Percentiles rank a stretch among this genome's conserved stretches.
These are phyloP conservation scores for Pandemis heparana DNA, from an alignment of 2,888 invertebrate genomes.

Conservation along the genomic window DNA sequence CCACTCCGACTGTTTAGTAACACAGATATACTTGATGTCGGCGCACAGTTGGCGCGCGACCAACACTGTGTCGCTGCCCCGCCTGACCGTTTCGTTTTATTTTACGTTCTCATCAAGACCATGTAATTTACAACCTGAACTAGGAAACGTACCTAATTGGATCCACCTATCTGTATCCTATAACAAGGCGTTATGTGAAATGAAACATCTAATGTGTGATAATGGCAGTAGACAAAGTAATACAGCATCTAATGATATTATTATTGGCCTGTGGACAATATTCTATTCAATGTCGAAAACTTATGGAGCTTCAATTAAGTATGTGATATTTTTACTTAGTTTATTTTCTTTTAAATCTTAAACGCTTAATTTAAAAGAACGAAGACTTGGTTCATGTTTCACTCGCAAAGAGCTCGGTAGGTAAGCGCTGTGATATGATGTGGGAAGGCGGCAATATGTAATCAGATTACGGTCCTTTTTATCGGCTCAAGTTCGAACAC, in stretches of 20 bases:
- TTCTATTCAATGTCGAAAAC: no score
- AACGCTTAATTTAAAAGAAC: neutral
- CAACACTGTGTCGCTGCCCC: slow-evolving; percentile 73
- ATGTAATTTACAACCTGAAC: slow-evolving; percentile 61
- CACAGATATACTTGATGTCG: slow-evolving; percentile 41
- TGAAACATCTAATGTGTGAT: slow-evolving; percentile 20
- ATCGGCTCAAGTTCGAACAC: slow-evolving; percentile 17
- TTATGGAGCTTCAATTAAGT: no score
- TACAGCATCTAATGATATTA: neutral
- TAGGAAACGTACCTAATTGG: slow-evolving; percentile 50
- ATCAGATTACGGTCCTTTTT: slow-evolving; percentile 16
- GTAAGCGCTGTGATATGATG: neutral
- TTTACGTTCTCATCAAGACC: slow-evolving; percentile 79
- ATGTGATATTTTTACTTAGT: neutral
- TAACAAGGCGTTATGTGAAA: slow-evolving; percentile 27
- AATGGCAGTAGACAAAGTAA: neutral
- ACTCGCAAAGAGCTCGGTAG: neutral
- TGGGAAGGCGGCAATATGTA: neutral
- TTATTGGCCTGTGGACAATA: neutral
- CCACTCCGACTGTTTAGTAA: slow-evolving; percentile 31
- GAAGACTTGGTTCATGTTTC: neutral
- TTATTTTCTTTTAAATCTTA: neutral
- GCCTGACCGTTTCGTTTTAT: slow-evolving; percentile 76
- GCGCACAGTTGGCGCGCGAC: slow-evolving; percentile 74
- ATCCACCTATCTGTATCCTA: slow-evolving; percentile 36